Evolutionary conservation across 2,113 vertebrate genomes (phyloP), one percentile per base, ranked within the genome.

Genomic region (Anarhynchus alexandrinus): DNA sequence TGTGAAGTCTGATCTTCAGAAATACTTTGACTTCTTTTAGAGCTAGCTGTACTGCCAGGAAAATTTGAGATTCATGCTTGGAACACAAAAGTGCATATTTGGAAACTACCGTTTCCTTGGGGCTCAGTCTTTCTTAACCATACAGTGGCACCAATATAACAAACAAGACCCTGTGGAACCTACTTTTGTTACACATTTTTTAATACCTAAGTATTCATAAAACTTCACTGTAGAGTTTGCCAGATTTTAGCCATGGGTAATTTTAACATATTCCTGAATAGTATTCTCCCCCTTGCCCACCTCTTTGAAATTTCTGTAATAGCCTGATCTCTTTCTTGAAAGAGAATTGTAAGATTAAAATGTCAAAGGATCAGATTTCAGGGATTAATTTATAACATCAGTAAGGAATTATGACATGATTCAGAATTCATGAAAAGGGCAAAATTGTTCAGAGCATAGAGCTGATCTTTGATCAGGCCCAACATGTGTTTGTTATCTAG

Each of bases 281-380:
- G 3, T 23, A 85, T 58, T 49, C 19, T 38, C 10, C 5, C 9
- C 12, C 1, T 15, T 3, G 3, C 20, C 6, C 6, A 4, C 40
- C 21, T 64, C 23, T 64, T 64, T 64, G 42, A 88, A 64, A 34
- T 58, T 77, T 71, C 27, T 70, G 43, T 38, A 43, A 71, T 27
- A 54, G 10, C 51, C 29, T 58, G 27, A 58, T 83, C 52, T 40
- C 32, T 9, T 54, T 45, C 11, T 51, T 65, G 29, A 71, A 52
- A 58, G 23, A 64, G 36, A 83, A 45, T 40, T 82, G 23, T 36
- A 70, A 65, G 14, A 55, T 42, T 47, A 55, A 27, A 3, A 49
- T 76, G 87, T 88, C 23, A 79, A 45, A 72, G 15, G 34, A 38
- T 38, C 42, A 42, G 27, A 30, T 79, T 91, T 83, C 79, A 74